These are phyloP conservation scores for Andrena trimmerana DNA, from an alignment of 2,888 invertebrate genomes.

Conservation along the genomic window DNA sequence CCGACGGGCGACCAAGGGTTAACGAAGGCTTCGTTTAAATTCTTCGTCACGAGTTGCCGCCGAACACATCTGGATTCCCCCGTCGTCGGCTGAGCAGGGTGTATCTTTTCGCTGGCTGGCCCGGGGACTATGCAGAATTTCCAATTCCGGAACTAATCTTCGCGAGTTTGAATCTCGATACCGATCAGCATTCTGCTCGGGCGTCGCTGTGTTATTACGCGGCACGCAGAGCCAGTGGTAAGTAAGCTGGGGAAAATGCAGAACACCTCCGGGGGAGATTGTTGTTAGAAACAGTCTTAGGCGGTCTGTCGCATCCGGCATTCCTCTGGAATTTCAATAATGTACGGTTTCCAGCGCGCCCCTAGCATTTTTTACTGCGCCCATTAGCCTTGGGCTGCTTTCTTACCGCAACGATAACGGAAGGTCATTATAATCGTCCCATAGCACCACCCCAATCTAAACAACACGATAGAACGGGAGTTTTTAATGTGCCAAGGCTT, in stretches of 20 bases:
- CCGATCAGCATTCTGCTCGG: conserved; percentile 52
- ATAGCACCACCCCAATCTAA: too few species aligned
- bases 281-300: conserved; percentile 30
- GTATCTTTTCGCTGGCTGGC: conserved; percentile 28
- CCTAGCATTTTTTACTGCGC: conserved; percentile 12
- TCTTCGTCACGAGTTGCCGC: conserved; percentile 35
- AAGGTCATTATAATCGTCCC: neutral
- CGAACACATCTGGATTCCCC: conserved; percentile 34
- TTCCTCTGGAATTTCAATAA: conserved; percentile 39
- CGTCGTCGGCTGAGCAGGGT: conserved; percentile 5
- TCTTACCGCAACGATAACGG: neutral
- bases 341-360: neutral
- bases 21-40: conserved; percentile 51
- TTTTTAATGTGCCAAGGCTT: too few species aligned
- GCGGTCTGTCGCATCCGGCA: conserved; percentile 2
- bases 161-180: conserved; percentile 57
- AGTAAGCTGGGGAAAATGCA: conserved; percentile 45
- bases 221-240: conserved; percentile 12
- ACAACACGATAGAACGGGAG: too few species aligned
- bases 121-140: conserved; percentile 44
- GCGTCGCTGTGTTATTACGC: conserved; percentile 39
- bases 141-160: conserved; percentile 61
- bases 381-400: neutral
- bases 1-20: conserved; percentile 2
- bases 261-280: conserved; percentile 24